Evolutionary conservation across 2,113 vertebrate species (phyloP).

Genomic region (Pithys albifrons): DNA sequence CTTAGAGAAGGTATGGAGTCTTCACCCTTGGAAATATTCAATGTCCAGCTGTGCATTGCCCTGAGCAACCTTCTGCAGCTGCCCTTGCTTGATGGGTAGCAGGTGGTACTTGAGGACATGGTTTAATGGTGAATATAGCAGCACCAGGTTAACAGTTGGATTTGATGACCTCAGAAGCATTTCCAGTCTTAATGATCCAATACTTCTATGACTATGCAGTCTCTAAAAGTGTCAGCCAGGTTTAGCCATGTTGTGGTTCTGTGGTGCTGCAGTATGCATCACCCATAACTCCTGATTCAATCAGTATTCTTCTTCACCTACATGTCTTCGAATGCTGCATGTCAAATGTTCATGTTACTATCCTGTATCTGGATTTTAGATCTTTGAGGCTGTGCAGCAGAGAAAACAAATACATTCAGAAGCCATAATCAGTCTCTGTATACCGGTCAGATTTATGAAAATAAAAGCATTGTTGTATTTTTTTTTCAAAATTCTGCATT

Average conservation of each 20-base stretch:
- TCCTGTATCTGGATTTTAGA: background rate
- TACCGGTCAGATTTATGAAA: background rate
- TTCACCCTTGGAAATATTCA: background rate
- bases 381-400: background rate
- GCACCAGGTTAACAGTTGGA: background rate
- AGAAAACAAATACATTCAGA: background rate
- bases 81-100: background rate
- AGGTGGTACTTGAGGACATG: too few species aligned
- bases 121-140: background rate
- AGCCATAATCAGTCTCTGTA: background rate
- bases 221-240: background rate
- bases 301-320: accelerated
- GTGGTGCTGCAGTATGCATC: too few species aligned
- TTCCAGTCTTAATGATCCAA: background rate
- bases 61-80: background rate
- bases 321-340: background rate
- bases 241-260: background rate
- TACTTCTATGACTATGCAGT: background rate
- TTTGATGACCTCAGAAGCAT: background rate
- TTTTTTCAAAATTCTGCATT: background rate
- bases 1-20: background rate
- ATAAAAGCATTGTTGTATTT: background rate
- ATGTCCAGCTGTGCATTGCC: accelerated
- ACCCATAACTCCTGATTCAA: background rate
- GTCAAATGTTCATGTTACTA: accelerated